A percentile compares a stretch with the other conserved stretches of the same genome.
Evolutionary conservation across 2,888 invertebrate species (phyloP).

Genomic region (Drosophila trichaetosa): DNA sequence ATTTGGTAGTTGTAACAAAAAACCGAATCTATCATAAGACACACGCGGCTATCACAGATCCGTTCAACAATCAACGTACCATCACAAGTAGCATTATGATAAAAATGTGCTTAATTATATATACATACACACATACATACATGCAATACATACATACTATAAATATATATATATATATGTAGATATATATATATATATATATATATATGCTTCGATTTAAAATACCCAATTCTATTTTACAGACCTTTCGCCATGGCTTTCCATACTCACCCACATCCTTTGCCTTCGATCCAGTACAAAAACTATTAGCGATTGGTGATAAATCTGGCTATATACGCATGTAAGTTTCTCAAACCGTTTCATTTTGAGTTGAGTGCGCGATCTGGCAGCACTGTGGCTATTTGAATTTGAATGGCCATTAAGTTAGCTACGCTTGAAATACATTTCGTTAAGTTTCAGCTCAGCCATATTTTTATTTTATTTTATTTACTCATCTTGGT

Average conservation of each 20-base stretch:
- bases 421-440: no score
- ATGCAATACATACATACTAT: background rate
- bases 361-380: background rate
- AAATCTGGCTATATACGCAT: conserved; percentile 97
- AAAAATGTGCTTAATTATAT: background rate
- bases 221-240: conserved; percentile 79
- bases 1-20: conserved; percentile 86
- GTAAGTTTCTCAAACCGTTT: conserved; percentile 87
- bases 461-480: no score
- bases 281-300: conserved; percentile 99
- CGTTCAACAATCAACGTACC: conserved; percentile 44
- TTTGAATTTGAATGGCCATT: no score
- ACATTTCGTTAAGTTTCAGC: no score
- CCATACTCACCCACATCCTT: conserved; percentile 98
- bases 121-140: background rate
- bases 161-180: no score
- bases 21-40: conserved; percentile 87
- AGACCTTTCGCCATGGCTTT: conserved; percentile 99
- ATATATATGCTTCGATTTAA: background rate
- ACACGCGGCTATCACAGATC: conserved; percentile 87
- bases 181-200: background rate
- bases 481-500: no score
- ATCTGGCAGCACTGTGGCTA: conserved; percentile 4
- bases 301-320: conserved; percentile 97
- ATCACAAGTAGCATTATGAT: background rate